These are phyloP conservation scores for Coptodon bakossiorum DNA, from an alignment of 2,113 vertebrate genomes.

Conservation along the genomic window DNA sequence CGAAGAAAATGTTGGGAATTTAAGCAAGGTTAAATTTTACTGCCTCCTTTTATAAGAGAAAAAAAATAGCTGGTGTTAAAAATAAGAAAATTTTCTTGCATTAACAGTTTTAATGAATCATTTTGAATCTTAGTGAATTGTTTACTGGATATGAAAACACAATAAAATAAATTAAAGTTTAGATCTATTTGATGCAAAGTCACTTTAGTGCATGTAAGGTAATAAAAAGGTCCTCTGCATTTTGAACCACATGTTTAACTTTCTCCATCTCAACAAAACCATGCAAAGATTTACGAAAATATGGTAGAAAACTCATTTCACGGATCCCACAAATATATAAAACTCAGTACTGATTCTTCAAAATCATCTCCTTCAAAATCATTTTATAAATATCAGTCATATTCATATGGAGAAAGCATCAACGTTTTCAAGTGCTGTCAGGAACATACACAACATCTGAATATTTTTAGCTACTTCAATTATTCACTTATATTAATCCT, in stretches of 20 bases:
- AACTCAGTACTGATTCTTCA: not conserved
- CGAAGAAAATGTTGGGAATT: not conserved
- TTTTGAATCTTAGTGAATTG: not conserved
- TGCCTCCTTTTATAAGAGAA: not conserved
- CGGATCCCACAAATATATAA: not conserved
- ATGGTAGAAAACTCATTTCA: not conserved
- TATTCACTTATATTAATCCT: not conserved
- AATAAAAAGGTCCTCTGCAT: not conserved
- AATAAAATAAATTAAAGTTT: not conserved
- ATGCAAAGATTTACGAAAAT: not conserved
- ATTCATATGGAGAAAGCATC: not conserved
- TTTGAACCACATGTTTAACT: not conserved
- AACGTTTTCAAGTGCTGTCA: conserved; percentile 35
- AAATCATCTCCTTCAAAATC: not conserved
- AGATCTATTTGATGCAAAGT: not conserved
- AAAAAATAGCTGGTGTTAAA: not conserved
- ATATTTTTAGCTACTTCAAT: not conserved
- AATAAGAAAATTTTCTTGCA: not conserved
- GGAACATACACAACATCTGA: not conserved
- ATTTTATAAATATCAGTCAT: conserved; percentile 16
- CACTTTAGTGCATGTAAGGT: not conserved
- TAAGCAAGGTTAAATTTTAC: not conserved
- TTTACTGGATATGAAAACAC: not conserved
- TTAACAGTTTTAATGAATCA: not conserved
- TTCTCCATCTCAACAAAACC: not conserved